Percentiles rank a stretch among this genome's conserved stretches.
phyloP scores from a whole-genome alignment of 30 jellyfish, hydroid and myxozoan genomes.

The Turritopsis dohrnii region DNA sequence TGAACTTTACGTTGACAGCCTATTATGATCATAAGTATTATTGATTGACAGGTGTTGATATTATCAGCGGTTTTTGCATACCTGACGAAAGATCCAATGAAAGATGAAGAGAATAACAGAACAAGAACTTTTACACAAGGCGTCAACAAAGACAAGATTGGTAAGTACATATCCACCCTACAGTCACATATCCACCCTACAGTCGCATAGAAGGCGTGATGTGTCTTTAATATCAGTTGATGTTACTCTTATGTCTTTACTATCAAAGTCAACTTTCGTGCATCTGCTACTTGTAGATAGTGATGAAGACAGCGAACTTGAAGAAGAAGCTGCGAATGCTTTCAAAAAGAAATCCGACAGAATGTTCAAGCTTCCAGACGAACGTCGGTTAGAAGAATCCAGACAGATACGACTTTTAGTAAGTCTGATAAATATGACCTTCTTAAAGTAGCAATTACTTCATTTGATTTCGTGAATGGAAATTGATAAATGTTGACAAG shows the following conservation, averaged over 20 bases:
- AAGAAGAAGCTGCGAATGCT: constrained; percentile 41
- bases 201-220: too few species aligned
- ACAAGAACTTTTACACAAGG: constrained; percentile 22
- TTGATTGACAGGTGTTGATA: constrained; percentile 47
- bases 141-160: background rate
- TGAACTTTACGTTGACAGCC: too few species aligned
- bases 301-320: constrained; percentile 45
- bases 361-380: constrained; percentile 76
- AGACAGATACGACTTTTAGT: constrained; percentile 57
- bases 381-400: constrained; percentile 62
- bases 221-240: too few species aligned
- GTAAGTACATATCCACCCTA: too few species aligned
- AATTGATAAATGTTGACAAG: too few species aligned
- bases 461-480: too few species aligned
- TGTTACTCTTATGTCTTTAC: too few species aligned
- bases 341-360: background rate
- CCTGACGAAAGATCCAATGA: constrained; percentile 74
- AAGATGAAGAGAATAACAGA: constrained; percentile 56
- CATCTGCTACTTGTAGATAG: background rate
- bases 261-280: background rate
- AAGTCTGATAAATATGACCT: background rate
- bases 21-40: constrained; percentile 40
- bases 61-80: constrained; percentile 60
- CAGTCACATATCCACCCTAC: too few species aligned
- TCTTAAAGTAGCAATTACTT: background rate